phyloP scores from a whole-genome alignment of 2,888 invertebrate genomes.

The Hypercompe scribonia region DNA sequence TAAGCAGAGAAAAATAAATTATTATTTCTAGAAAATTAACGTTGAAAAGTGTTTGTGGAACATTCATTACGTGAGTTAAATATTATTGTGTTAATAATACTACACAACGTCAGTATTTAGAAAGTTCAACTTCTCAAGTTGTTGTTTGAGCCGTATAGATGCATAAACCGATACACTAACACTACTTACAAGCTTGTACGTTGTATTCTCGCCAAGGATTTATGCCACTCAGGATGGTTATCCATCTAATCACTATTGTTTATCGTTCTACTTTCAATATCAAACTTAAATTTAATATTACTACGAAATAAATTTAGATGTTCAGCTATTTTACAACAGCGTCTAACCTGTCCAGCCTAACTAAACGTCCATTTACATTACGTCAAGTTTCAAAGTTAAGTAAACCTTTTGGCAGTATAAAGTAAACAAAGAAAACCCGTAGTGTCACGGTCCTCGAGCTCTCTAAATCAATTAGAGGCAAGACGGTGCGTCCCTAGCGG shows the following conservation, averaged over 20 bases:
- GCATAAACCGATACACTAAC: neutral
- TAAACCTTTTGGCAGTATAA: conserved; percentile 56
- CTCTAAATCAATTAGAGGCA: conserved; percentile 83
- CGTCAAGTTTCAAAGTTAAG: conserved; percentile 49
- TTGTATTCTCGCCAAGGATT: neutral
- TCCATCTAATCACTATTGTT: neutral
- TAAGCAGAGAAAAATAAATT: no score
- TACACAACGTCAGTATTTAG: neutral
- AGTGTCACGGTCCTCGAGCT: conserved; percentile 65
- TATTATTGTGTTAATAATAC: neutral
- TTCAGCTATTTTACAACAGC: conserved; percentile 18
- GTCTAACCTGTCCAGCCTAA: conserved; percentile 25
- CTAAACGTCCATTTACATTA: conserved; percentile 45
- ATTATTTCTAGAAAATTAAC: neutral
- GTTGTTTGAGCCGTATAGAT: neutral
- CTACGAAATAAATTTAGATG: conserved; percentile 2
- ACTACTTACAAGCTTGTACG: neutral
- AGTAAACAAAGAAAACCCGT: conserved; percentile 68
- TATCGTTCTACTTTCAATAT: neutral
- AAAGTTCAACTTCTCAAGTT: neutral
- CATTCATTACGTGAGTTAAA: neutral
- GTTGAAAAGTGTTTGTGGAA: neutral
- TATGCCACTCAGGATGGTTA: neutral
- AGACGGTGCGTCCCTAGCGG: conserved; percentile 74
- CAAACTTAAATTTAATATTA: neutral